Conservation (phyloP, 1,140 invertebrate genomes). For the Globodera rostochiensis region DNA sequence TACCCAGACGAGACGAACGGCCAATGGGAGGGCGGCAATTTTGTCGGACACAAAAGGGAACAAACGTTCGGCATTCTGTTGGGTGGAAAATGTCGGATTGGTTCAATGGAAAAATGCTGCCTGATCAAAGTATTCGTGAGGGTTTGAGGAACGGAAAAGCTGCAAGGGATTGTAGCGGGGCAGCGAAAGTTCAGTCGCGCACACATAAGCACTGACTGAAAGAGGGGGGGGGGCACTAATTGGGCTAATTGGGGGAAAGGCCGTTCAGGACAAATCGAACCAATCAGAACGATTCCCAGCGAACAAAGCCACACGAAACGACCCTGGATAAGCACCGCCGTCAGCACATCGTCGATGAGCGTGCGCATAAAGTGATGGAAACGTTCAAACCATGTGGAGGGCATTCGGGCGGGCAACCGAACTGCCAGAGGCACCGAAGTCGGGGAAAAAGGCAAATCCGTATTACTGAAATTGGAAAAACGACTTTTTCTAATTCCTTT, state of each 20-base stretch:
- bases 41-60: constrained; percentile 57
- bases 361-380: constrained; percentile 14
- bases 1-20: constrained; percentile 50
- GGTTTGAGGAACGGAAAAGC: constrained; percentile 55
- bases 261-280: neutral
- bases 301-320: constrained; percentile 56
- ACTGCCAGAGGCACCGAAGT: neutral
- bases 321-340: constrained; percentile 53
- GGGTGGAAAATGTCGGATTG: neutral
- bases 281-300: constrained; percentile 39
- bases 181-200: constrained; percentile 48
- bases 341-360: constrained; percentile 46
- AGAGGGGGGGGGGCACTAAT: neutral
- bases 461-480: too few species aligned
- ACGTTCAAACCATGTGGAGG: constrained; percentile 27
- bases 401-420: constrained; percentile 8
- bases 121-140: constrained; percentile 61
- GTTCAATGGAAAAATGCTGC: neutral
- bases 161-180: constrained; percentile 65
- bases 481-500: too few species aligned
- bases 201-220: constrained; percentile 39
- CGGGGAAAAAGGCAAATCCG: neutral
- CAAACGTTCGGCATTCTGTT: constrained; percentile 54
- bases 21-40: constrained; percentile 51
- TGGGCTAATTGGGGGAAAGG: neutral